Evolutionary conservation across 1,140 invertebrate genomes (phyloP).

Genomic region (Gerris buenoi): DNA sequence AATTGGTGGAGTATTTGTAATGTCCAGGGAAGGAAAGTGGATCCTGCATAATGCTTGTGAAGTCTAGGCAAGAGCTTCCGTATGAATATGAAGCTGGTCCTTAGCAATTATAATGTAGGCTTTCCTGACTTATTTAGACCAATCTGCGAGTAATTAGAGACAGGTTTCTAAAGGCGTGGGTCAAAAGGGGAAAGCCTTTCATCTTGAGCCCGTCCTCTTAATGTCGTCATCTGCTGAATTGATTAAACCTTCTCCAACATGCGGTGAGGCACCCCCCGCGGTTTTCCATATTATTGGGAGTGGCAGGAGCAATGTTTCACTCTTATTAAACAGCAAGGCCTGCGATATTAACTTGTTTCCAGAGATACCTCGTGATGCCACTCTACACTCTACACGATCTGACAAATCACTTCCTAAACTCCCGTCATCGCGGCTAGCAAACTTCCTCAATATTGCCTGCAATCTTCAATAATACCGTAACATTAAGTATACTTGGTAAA

Average conservation of each 20-base stretch:
- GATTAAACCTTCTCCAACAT: background rate
- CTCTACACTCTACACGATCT: background rate
- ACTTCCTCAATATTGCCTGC: background rate
- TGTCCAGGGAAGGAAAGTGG: background rate
- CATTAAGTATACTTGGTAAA: background rate
- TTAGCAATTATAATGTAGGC: background rate
- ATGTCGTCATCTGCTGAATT: constrained; percentile 4
- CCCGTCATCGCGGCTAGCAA: background rate
- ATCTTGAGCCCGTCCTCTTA: background rate
- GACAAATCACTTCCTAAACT: background rate
- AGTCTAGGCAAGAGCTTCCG: background rate
- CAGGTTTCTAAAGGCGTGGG: background rate
- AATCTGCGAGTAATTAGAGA: background rate
- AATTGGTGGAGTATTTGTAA: background rate
- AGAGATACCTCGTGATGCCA: background rate
- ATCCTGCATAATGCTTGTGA: background rate
- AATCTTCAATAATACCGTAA: too few relatives aligned
- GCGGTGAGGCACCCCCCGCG: background rate
- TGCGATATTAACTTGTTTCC: background rate
- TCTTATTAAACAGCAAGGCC: background rate
- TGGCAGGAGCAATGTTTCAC: background rate
- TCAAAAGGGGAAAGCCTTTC: background rate
- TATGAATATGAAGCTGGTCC: background rate
- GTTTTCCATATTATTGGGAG: constrained; percentile 3
- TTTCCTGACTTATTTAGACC: background rate